Conservation (phyloP, 2,113 vertebrate genomes). For the Ceratotherium simum region DNA sequence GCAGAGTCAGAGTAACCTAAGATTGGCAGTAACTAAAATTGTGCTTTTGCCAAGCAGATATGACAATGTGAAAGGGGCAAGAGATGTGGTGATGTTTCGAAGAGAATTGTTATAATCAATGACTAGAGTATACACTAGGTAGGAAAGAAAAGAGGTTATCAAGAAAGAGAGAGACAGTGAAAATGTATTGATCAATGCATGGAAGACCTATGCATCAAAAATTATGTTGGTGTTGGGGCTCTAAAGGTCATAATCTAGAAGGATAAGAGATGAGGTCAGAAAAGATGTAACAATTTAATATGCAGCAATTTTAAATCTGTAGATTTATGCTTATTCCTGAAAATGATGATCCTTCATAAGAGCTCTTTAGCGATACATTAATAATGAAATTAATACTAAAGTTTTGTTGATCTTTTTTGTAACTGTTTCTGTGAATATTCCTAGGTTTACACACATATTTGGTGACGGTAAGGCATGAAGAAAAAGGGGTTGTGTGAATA, state of each 20-base stretch:
- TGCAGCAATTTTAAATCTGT: neutral
- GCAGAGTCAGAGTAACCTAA: neutral
- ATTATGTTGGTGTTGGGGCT: neutral
- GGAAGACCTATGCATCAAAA: neutral
- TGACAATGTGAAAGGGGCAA: neutral
- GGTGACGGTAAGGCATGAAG: neutral
- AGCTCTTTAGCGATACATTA: neutral
- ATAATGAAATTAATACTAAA: neutral
- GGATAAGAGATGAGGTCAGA: neutral
- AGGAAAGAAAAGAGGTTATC: neutral
- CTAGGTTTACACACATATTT: neutral
- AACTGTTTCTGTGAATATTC: neutral
- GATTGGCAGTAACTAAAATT: neutral
- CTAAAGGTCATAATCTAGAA: neutral
- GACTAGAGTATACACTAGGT: neutral
- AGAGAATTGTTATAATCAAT: neutral
- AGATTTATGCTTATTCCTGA: neutral
- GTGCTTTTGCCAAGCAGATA: neutral
- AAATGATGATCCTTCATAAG: neutral
- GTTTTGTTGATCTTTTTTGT: neutral
- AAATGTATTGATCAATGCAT: neutral
- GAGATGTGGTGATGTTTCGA: neutral
- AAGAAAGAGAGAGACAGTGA: neutral
- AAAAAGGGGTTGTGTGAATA: neutral
- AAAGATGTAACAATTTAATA: neutral